Percentiles rank a stretch among this genome's conserved stretches.
Evolutionary conservation across 2,113 vertebrate species (phyloP).

Genomic region (pig (Sus scrofa)): T2T-Sscrofa CM000830.6:48053001-48053500

Average conservation of each 20-base stretch:
- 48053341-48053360: slow-evolving; percentile 65
- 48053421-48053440: slow-evolving; percentile 20
- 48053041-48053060: not conserved
- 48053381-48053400: slow-evolving; percentile 58
- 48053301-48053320: slow-evolving; percentile 55
- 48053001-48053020: slow-evolving; percentile 58
- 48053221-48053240: slow-evolving; percentile 62
- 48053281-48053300: slow-evolving; percentile 54
- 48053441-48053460: slow-evolving; percentile 65
- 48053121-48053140: slow-evolving; percentile 44
- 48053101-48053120: not conserved
- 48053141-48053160: slow-evolving; percentile 75
- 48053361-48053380: slow-evolving; percentile 40
- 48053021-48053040: slow-evolving; percentile 3
- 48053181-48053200: slow-evolving; percentile 73
- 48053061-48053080: not conserved
- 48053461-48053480: slow-evolving; percentile 30
- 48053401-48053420: slow-evolving; percentile 11
- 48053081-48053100: not conserved
- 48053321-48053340: slow-evolving; percentile 53
- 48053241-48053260: slow-evolving; percentile 50
- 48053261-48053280: slow-evolving; percentile 44
- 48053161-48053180: slow-evolving; percentile 81
- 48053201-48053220: slow-evolving; percentile 68
- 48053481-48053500: slow-evolving; percentile 59